Base-by-base conservation (phyloP, 2,888 invertebrate species). In the Aradus depressus region DNA sequence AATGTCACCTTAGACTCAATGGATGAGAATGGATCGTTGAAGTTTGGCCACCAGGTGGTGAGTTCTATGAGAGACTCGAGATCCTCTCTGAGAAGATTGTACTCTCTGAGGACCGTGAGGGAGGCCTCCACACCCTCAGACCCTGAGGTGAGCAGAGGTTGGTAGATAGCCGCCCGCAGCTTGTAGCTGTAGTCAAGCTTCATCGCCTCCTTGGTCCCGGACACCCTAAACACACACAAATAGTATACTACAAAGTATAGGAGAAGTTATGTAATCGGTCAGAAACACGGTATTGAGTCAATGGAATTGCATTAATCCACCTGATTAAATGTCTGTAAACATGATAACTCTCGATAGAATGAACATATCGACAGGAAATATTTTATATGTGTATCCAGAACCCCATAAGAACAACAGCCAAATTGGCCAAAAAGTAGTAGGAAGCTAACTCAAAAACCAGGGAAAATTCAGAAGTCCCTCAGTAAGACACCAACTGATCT, bases 1-100 rank as follows among this genome's bases (percentile, higher is more conserved):
- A 16, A 12, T 19, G 8, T 35, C 59, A 79, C 79, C 70, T 86
- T 86, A 12, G 81, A 74, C 58, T 85, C 85, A 21, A 98, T 73
- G 53, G 75, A 68, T 43, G 80, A 76, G 71, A 86, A 79, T 0
- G 84, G 81, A 67, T 92, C 85, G 59, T 77, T 75, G 60, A 77
- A 75, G 32, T 78, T 80, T 0, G 88, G 82, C 93, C 95, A 97
- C 93, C 95, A 97, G 31, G 79, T 67, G 0, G 86, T 79, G 25
- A 97, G 66, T 64, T 98, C 97, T 8, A 83, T 70, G 22, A 98
- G 70, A 10, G 84, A 84, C 58, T 96, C 95, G 61, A 95, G 71
- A 67, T 99, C 98, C 63, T 97, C 96, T 52, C 90, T 68, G 4
- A 89, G 67, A 51, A 98, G 73, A 64, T 85, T 82, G 68, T 99